These are phyloP conservation scores for Varanus salvator DNA, from an alignment of 2,113 vertebrate species.

Conservation along the genomic window DNA sequence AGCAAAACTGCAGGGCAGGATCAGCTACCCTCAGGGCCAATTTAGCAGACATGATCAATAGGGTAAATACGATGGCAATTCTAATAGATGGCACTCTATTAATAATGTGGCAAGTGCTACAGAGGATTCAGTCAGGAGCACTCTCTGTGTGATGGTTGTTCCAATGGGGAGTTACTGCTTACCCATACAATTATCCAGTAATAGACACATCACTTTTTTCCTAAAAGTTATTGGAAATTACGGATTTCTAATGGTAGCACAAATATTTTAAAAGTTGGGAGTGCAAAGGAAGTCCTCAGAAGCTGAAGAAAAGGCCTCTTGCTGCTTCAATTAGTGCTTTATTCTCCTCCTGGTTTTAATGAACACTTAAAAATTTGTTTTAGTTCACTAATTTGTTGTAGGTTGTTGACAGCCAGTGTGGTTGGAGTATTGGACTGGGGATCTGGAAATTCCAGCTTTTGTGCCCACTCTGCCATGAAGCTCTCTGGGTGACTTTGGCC, in stretches of 20 bases:
- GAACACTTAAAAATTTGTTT: background rate
- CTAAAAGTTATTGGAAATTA: conserved; percentile 70
- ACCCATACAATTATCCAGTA: background rate
- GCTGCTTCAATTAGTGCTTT: background rate
- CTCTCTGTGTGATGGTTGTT: background rate
- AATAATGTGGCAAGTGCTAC: background rate
- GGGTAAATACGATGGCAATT: background rate
- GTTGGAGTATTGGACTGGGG: no score
- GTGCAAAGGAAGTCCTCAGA: background rate
- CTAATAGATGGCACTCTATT: background rate
- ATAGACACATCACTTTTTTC: conserved; percentile 8
- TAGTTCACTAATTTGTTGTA: background rate
- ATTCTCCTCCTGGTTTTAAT: background rate
- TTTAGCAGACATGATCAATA: background rate
- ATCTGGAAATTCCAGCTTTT: no score
- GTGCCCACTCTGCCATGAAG: no score
- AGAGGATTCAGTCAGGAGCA: background rate
- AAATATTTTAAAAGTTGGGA: background rate
- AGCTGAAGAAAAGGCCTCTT: background rate
- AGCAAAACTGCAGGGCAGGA: no score
- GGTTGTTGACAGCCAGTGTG: background rate
- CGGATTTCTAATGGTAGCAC: conserved; percentile 61
- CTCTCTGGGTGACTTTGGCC: no score
- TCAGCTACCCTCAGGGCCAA: background rate
- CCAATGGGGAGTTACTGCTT: background rate